Evolutionary conservation across 2,888 invertebrate species (phyloP).

Genomic region (Drosophila neutralis): DNA sequence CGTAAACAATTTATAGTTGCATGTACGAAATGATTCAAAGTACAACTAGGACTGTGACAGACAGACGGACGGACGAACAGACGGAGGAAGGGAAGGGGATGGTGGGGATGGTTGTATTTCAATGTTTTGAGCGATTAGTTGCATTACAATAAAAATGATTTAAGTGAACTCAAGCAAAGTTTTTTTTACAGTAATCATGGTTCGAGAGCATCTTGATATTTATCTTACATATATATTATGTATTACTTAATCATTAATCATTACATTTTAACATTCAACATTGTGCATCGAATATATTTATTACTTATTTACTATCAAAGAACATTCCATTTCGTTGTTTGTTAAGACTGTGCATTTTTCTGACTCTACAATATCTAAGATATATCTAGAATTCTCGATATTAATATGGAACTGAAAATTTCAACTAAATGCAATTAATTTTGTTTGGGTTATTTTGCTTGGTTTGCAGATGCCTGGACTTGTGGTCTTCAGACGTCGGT

Average conservation of each 20-base stretch:
- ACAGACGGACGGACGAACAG: constrained; percentile 1
- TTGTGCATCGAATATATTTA: background rate
- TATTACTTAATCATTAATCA: background rate
- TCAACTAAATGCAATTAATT: background rate
- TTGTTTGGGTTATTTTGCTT: background rate
- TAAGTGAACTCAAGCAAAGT: background rate
- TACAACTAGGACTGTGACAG: constrained; percentile 22
- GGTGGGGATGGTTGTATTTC: background rate
- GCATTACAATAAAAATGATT: constrained; percentile 1
- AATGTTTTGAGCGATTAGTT: constrained; percentile 6
- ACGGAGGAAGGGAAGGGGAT: background rate
- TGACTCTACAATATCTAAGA: background rate
- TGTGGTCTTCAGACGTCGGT: constrained; percentile 92
- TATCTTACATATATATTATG: background rate
- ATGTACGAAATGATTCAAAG: constrained; percentile 28
- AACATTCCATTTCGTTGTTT: background rate
- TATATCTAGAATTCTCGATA: background rate
- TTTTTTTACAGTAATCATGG: too few relatives aligned
- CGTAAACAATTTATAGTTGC: constrained; percentile 32
- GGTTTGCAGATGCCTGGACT: constrained; percentile 91
- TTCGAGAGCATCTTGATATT: background rate
- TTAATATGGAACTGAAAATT: background rate
- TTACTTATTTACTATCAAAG: background rate
- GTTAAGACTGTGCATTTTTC: background rate
- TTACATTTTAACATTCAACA: background rate